Evolutionary conservation across 2,113 vertebrate genomes (phyloP), one percentile per base, ranked within the genome.

Genomic region (Elephantulus edwardii): DNA sequence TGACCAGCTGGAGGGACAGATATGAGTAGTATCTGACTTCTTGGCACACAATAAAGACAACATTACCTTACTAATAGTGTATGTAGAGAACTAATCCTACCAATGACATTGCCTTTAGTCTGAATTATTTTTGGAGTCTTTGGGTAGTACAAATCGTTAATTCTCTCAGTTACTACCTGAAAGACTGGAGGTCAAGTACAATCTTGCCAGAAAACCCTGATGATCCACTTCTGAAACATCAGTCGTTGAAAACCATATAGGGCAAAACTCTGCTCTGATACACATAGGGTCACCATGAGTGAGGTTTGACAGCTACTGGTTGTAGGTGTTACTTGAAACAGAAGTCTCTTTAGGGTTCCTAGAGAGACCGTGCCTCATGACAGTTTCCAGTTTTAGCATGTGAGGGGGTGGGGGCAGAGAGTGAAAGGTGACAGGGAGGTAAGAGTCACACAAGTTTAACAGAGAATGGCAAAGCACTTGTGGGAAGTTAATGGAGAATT

Each of bases 341-440:
- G 12, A 1, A 13, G 22, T 54, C 10, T 44, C 19, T 3, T 70
- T 9, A 0, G 24, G 40, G 35, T 4, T 70, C 52, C 19, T 1
- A 14, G 30, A 58, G 26, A 81, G 9, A 0, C 11, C 35, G 28
- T 13, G 86, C 24, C 54, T 83, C 60, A 0, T 38, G 54, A 46
- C 1, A 0, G 22, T 75, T 83, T 83, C 83, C 54, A 4, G 0
- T 78, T 95, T 96, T 83, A 93, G 80, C 80, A 71, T 12, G 9
- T 81, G 90, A 91, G 76, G 22, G 17, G 56, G 44, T 71, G 62
- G 68, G 68, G 48, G 14, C 13, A 74, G 38, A 66, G 46, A 84
- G 44, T 38, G 35, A 88, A 93, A 91, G 28, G 74, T 90, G 52
- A 90, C 28, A 38, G 76, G 10, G 66, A 93, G 50, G 83, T 80